A percentile compares a stretch with the other conserved stretches of the same genome.
Conservation (phyloP, 1,140 invertebrate genomes). For the Chironomus tepperi region DNA sequence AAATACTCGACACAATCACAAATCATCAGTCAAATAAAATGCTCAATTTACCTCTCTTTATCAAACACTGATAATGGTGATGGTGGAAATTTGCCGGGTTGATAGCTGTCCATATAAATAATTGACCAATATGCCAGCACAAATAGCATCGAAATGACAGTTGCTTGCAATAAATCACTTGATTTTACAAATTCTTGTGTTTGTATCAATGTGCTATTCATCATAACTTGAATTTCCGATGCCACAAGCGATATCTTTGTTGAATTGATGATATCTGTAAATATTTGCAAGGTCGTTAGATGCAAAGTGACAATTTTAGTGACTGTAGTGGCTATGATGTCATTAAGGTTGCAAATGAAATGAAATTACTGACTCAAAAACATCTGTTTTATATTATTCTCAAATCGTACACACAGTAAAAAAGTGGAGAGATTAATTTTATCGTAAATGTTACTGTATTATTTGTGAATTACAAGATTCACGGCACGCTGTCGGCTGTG, state of each 20-base stretch:
- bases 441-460: neutral
- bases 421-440: neutral
- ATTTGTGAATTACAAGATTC: no score
- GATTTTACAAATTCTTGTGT: neutral
- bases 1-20: no score
- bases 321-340: neutral
- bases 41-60: neutral
- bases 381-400: neutral
- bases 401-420: neutral
- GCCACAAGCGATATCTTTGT: neutral
- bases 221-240: neutral
- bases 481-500: no score
- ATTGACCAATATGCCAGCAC: slow-evolving; percentile 12
- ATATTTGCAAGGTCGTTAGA: neutral
- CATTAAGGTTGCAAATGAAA: neutral
- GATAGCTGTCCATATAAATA: neutral
- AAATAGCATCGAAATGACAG: slow-evolving; percentile 3
- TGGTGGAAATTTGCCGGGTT: neutral
- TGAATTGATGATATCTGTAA: slow-evolving; percentile 18
- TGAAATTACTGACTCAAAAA: neutral
- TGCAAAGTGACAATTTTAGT: neutral
- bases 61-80: neutral
- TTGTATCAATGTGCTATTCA: neutral
- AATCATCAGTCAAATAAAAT: no score
- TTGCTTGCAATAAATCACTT: neutral